These are phyloP conservation scores for Neodon shergylaensis DNA, from an alignment of 2,113 vertebrate genomes.

Conservation along the genomic window DNA sequence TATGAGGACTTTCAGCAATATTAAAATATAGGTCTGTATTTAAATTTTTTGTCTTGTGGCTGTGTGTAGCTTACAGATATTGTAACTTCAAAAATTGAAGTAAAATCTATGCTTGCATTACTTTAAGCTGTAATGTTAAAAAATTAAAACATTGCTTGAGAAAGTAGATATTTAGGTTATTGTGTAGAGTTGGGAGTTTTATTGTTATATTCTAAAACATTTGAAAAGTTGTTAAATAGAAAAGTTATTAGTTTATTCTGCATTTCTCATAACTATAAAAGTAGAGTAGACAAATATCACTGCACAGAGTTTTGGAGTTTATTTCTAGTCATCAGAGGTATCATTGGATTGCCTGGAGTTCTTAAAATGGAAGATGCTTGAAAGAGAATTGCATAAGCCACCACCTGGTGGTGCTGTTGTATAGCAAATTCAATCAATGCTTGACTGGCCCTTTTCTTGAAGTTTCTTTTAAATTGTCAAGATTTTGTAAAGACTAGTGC, in stretches of 20 bases:
- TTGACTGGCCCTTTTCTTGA: conserved; percentile 1
- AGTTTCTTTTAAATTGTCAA: conserved; percentile 33
- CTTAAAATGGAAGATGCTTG: neutral
- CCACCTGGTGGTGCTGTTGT: conserved; percentile 71
- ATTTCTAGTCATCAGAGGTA: conserved; percentile 21
- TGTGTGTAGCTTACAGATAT: conserved; percentile 18
- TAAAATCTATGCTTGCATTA: neutral
- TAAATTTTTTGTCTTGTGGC: conserved; percentile 32
- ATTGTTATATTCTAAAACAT: conserved; percentile 24
- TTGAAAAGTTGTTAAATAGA: conserved; percentile 28
- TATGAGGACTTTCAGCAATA: conserved; percentile 8
- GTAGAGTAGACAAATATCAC: neutral
- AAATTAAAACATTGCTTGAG: neutral
- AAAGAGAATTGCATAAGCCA: neutral
- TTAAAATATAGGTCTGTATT: conserved; percentile 41
- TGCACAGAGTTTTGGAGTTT: neutral
- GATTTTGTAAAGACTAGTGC: conserved; percentile 36
- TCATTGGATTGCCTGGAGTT: neutral
- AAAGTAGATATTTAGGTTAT: conserved; percentile 20
- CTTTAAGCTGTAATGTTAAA: conserved; percentile 10
- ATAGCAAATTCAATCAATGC: neutral
- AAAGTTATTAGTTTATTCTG: neutral
- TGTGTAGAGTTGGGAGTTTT: too few relatives aligned
- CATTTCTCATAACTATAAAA: conserved; percentile 16
- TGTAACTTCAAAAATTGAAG: conserved; percentile 43